Evolutionary conservation across 2,797 vertebrate genomes (phyloP), one percentile per base, ranked within the genome.

Genomic region (Chrysolophus pictus): DNA sequence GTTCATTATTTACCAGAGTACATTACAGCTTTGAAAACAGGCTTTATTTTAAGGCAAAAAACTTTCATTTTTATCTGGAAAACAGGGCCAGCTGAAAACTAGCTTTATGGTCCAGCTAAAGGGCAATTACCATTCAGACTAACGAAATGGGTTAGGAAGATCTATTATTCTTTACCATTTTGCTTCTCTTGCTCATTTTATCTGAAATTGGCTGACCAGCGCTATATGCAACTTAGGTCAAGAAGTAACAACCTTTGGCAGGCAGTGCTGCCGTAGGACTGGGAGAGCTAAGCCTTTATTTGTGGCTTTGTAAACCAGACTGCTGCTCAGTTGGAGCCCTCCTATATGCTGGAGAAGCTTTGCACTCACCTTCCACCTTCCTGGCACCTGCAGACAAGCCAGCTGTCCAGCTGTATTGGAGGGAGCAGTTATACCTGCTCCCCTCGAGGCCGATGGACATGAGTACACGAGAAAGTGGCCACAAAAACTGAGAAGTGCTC

Each of bases 91-190:
- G 35, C 9, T 58, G 64, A 90, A 88, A 64, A 70, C 0, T 6
- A 88, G 41, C 33, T 79, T 82, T 84, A 62, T 71, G 29, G 33
- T 80, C 71, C 53, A 94, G 47, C 64, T 82, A 84, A 93, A 95
- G 69, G 74, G 93, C 88, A 91, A 88, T 80, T 91, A 77, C 24
- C 22, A 77, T 88, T 93, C 73, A 76, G 85, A 69, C 31, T 69
- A 74, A 84, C 22, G 71, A 91, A 93, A 71, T 3, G 3, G n/a
- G 31, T 80, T 77, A 90, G 84, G 37, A 77, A 85, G 75, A 88
- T 71, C 39, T 82, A 24, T 71, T 88, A 56, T 72, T 91, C 75
- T 71, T 65, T 73, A 23, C 41, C 47, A 24, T 84, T 93, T 84
- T 87, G 64, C 68, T 82, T 3, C 35, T 80, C 8, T 60, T 46